Conservation (phyloP, 2,797 vertebrate genomes). For the Crocidura indochinensis region DNA sequence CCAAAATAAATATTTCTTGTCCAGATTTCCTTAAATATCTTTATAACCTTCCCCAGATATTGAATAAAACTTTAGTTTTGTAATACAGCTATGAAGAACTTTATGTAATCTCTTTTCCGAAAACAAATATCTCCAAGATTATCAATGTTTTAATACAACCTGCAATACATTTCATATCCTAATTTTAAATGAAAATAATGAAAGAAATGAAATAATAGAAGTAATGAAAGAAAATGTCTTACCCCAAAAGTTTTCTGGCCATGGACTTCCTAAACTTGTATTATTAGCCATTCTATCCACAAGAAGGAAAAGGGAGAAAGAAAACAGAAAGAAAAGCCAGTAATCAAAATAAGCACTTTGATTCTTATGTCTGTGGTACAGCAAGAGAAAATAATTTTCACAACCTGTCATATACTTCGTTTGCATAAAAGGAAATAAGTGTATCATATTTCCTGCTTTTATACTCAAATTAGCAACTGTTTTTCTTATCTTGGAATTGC, state of each 20-base stretch:
- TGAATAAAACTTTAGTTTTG: conserved; percentile 3
- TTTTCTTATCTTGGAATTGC: conserved; percentile 96
- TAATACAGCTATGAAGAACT: conserved; percentile 42
- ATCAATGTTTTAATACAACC: conserved; percentile 56
- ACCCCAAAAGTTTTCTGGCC: conserved; percentile 95
- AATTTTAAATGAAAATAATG: conserved; percentile 60
- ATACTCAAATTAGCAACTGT: conserved; percentile 96
- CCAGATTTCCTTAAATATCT: conserved; percentile 18
- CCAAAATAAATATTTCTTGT: background rate
- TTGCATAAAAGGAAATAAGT: conserved; percentile 96
- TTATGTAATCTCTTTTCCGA: background rate
- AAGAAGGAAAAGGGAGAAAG: conserved; percentile 84
- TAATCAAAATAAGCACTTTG: conserved; percentile 77
- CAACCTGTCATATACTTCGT: conserved; percentile 89
- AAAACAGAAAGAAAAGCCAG: conserved; percentile 86
- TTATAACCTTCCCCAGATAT: background rate
- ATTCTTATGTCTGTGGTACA: conserved; percentile 85
- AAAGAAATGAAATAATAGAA: conserved; percentile 50
- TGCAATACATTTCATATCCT: conserved; percentile 11
- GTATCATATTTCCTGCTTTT: conserved; percentile 98
- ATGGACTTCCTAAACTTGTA: conserved; percentile 89
- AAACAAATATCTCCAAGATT: conserved; percentile 33
- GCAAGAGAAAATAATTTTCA: conserved; percentile 86
- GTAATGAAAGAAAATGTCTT: conserved; percentile 88
- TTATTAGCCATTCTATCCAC: conserved; percentile 94